Evolutionary conservation across 2,888 invertebrate species (phyloP), one percentile per base, ranked within the genome.

Genomic region (Melanargia galathea): DNA sequence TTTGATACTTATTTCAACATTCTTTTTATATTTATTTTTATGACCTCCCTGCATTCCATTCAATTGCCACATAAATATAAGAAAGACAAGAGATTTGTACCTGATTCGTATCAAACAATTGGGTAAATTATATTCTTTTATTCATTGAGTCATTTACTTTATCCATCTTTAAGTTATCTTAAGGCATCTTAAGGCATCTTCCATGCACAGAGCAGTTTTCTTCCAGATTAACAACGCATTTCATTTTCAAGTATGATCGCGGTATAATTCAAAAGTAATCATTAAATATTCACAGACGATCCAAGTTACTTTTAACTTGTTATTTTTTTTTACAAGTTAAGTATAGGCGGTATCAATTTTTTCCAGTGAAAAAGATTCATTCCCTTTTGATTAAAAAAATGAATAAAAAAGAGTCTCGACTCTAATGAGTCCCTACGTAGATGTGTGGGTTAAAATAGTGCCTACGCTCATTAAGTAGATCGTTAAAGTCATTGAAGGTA

Each of bases 401-500:
- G 65, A 66, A 64, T 62, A 60, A 60, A 68, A 40, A 69, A 67
- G 46, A 40, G 40, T 64, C 55, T 63, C 56, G 40, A 63, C 61
- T 61, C 65, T 70, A 71, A 71, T 61, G 67, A 69, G 67, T 66
- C 65, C 38, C 66, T 62, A 58, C 58, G 49, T 57, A 49, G 38
- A 66, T 60, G 64, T 70, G 62, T 66, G 66, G 33, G 46, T 60
- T 70, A 70, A 60, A 68, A 71, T 68, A 64, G 64, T 68, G 62
- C 62, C 66, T 65, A 64, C 64, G 67, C 70, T 70, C 67, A 69
- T 70, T 70, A 70, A 69, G 70, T 71, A 67, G 67, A 70, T 70
- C 70, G 66, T 71, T 71, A 69, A 66, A 70, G 63, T 65, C 67
- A 66, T 66, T 69, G 66, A 70, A 58, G 62, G 54, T 63, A 66